phyloP scores from a whole-genome alignment of 2,113 vertebrate genomes.

The Rhynchomys soricoides region DNA sequence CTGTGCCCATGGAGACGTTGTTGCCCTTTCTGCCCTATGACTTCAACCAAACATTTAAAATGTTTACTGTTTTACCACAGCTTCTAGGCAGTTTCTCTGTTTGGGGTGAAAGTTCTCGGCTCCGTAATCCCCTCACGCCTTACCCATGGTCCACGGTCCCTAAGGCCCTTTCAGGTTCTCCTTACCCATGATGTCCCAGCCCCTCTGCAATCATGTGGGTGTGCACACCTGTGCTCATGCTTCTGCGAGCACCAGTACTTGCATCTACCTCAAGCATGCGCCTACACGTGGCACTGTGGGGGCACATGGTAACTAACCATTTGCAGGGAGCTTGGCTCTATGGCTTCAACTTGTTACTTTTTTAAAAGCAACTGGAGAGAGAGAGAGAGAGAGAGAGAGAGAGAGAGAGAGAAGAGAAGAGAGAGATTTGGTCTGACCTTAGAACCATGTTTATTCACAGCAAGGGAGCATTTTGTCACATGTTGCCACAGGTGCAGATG shows the following conservation, averaged over 20 bases:
- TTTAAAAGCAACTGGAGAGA: not conserved
- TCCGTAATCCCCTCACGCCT: not conserved
- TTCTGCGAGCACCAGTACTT: rapidly evolving
- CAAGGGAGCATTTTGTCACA: not conserved
- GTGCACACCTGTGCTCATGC: rapidly evolving
- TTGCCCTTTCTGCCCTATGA: not conserved
- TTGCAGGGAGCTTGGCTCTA: not conserved
- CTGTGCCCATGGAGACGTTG: not conserved
- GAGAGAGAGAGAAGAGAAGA: not conserved
- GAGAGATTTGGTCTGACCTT: not conserved
- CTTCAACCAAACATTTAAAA: not conserved
- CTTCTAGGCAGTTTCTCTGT: not conserved
- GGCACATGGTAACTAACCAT: not conserved
- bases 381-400: too few species aligned
- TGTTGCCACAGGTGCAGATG: not conserved
- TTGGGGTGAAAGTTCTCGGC: rapidly evolving
- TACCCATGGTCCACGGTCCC: not conserved
- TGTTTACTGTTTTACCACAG: rapidly evolving
- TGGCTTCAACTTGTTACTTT: not conserved
- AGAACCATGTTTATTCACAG: not conserved
- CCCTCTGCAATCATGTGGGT: rapidly evolving
- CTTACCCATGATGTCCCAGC: not conserved
- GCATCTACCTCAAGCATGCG: rapidly evolving
- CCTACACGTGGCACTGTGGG: not conserved
- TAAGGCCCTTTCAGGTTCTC: not conserved